Percentiles rank a stretch among this genome's conserved stretches.
Evolutionary conservation across 2,113 vertebrate genomes (phyloP).

Genomic region (Benitochromis conjunctus): DNA sequence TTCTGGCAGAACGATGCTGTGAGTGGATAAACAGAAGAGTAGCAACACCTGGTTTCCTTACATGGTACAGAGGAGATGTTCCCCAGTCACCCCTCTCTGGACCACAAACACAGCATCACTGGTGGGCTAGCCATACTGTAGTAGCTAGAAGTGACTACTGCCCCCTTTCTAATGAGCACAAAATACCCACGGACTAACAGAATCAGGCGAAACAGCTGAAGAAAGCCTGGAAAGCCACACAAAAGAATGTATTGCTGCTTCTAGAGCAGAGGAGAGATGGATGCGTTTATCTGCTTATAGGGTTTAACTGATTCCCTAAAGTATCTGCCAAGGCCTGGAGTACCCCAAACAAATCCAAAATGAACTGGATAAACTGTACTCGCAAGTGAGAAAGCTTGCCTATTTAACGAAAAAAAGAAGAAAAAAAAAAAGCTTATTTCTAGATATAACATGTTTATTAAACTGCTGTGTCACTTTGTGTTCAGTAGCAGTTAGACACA

Average conservation of each 20-base stretch:
- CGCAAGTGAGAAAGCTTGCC: background rate
- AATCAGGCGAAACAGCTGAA: background rate
- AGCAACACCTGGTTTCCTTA: conserved; percentile 51
- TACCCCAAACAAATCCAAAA: background rate
- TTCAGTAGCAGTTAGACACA: conserved; percentile 71
- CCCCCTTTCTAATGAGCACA: conserved; percentile 55
- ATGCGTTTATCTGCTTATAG: conserved; percentile 3
- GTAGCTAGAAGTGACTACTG: conserved; percentile 41
- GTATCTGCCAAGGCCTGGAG: conserved; percentile 5
- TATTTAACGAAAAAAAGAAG: conserved; percentile 1
- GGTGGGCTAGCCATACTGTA: conserved; percentile 42
- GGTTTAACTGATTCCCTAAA: conserved; percentile 19
- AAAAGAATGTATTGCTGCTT: background rate
- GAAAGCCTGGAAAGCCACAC: background rate
- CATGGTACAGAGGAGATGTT: conserved; percentile 23
- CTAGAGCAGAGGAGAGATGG: conserved; percentile 2
- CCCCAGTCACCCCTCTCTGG: conserved; percentile 29
- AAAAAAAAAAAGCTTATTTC: conserved; percentile 32
- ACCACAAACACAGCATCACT: conserved; percentile 25
- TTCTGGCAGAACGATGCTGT: conserved; percentile 42
- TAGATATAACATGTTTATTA: conserved; percentile 58
- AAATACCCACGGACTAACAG: conserved; percentile 29
- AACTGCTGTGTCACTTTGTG: conserved; percentile 69
- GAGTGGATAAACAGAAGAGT: conserved; percentile 46
- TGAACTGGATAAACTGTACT: conserved; percentile 47